Evolutionary conservation across 2,113 vertebrate species (phyloP).

Genomic region (Mormoops blainvillei): DNA sequence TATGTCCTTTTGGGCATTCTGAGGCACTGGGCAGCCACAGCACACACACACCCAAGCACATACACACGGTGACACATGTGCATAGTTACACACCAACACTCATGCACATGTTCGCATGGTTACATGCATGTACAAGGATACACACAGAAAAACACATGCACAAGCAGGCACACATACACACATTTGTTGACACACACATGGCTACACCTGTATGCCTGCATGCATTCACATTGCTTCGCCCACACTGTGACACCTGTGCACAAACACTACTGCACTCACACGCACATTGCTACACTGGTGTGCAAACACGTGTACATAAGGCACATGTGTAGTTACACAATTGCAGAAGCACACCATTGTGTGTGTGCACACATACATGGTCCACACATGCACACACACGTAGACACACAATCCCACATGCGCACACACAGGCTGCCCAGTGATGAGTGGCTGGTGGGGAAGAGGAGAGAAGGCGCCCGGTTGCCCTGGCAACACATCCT

Average conservation of each 20-base stretch:
- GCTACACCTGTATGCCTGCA: fast-evolving
- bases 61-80: not conserved
- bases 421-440: not conserved
- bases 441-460: not conserved
- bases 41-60: not conserved
- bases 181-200: fast-evolving
- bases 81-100: not conserved
- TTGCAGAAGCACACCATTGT: not conserved
- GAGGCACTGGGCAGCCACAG: not conserved
- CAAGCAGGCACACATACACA: fast-evolving
- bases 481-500: conserved; percentile 58
- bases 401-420: no score
- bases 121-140: not conserved
- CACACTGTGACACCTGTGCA: not conserved
- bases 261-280: not conserved
- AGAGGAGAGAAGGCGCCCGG: not conserved
- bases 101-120: not conserved
- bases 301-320: not conserved
- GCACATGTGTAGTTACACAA: not conserved
- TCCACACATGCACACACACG: not conserved
- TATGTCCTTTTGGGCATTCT: not conserved
- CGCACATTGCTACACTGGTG: fast-evolving
- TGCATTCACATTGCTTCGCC: no score
- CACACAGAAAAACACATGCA: not conserved
- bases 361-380: not conserved